These are phyloP conservation scores for Protosalanx chinensis DNA, from an alignment of 2,797 vertebrate species.

Conservation along the genomic window DNA sequence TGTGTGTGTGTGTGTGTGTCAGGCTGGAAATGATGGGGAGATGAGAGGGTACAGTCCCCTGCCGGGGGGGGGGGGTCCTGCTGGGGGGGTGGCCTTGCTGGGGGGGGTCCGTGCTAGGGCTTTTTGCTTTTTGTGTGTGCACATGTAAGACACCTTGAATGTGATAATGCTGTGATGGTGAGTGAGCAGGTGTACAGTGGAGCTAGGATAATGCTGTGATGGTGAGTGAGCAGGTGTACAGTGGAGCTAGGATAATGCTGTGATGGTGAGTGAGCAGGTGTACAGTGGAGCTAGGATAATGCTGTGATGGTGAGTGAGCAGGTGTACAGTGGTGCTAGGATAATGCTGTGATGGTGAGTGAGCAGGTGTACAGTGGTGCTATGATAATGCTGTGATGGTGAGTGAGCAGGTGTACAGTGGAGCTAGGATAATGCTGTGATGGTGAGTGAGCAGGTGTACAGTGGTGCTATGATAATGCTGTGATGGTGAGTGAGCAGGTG, in stretches of 20 bases:
- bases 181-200: neutral
- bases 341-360: neutral
- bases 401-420: too few species aligned
- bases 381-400: neutral
- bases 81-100: conserved; percentile 10
- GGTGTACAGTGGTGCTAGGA: too few species aligned
- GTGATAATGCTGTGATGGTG: neutral
- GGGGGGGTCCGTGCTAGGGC: neutral
- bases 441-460: neutral
- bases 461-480: too few species aligned
- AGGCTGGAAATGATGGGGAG: neutral
- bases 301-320: neutral
- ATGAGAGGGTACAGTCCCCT: neutral
- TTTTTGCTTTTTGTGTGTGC: neutral
- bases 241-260: neutral
- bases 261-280: neutral
- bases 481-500: neutral
- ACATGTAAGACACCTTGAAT: neutral
- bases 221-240: neutral
- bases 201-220: too few species aligned
- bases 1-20: conserved; percentile 4
- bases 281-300: too few species aligned
- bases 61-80: neutral
- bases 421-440: neutral
- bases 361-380: too few species aligned